These are phyloP conservation scores for Apteryx owenii DNA, from an alignment of 2,113 vertebrate species.

Conservation along the genomic window DNA sequence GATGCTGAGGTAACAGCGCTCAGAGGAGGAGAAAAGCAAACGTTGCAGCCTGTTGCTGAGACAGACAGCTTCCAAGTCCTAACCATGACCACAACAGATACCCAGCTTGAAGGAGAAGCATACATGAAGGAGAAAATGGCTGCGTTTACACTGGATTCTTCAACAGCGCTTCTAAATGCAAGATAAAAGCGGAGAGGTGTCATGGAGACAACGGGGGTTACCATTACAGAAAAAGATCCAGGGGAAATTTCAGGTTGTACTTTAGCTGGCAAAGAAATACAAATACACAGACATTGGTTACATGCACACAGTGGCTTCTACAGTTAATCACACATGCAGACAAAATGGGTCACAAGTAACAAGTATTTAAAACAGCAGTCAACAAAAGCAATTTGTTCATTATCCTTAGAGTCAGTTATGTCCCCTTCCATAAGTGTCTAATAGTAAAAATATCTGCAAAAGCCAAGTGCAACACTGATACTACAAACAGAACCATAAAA, in stretches of 20 bases:
- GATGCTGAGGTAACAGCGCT: constrained; percentile 14
- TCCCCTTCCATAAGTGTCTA: not conserved
- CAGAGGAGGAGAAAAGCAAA: not conserved
- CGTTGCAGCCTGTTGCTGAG: constrained; percentile 4
- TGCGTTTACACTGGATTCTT: not conserved
- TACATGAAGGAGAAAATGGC: not conserved
- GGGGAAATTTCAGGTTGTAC: not conserved
- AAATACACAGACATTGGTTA: not conserved
- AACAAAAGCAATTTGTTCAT: not conserved
- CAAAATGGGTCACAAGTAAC: not conserved
- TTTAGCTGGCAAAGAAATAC: not conserved
- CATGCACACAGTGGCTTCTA: not conserved
- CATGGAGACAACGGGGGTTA: not conserved
- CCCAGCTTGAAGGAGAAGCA: not conserved
- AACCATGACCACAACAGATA: constrained; percentile 35
- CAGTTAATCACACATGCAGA: not conserved
- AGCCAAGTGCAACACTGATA: not conserved
- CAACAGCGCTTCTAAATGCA: not conserved
- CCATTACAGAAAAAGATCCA: not conserved
- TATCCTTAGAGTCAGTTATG: not conserved
- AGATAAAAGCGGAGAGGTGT: not conserved
- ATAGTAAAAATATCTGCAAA: not conserved
- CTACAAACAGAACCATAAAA: not conserved
- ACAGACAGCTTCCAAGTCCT: constrained; percentile 20
- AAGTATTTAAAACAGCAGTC: not conserved